These are phyloP conservation scores for Athrips mouffetella DNA, from an alignment of 2,888 invertebrate species.

Conservation along the genomic window DNA sequence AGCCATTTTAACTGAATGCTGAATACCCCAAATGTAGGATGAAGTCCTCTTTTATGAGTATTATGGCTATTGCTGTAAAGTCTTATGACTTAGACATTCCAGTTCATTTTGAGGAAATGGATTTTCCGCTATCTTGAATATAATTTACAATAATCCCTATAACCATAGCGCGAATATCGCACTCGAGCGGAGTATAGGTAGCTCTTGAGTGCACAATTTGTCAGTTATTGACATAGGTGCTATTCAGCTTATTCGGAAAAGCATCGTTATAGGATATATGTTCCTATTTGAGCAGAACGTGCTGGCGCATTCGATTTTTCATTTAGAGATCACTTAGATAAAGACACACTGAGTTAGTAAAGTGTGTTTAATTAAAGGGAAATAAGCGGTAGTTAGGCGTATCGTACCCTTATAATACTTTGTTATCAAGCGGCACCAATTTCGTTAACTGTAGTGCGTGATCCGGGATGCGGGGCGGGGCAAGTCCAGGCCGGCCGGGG, in stretches of 20 bases:
- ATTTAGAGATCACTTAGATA: neutral
- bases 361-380: constrained; percentile 17
- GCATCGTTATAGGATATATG: neutral
- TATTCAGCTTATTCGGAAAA: constrained; percentile 5
- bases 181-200: constrained; percentile 21
- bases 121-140: constrained; percentile 16
- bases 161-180: constrained; percentile 27
- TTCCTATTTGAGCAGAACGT: neutral
- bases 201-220: constrained; percentile 15
- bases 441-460: constrained; percentile 19
- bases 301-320: neutral
- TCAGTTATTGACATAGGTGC: constrained; percentile 12
- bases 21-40: constrained; percentile 32
- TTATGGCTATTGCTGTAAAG: constrained; percentile 27
- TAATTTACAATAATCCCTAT: constrained; percentile 31
- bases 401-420: constrained; percentile 18
- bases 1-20: constrained; percentile 33
- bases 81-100: constrained; percentile 21
- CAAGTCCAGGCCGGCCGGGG: constrained; percentile 19
- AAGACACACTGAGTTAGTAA: neutral
- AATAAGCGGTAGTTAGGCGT: constrained; percentile 12
- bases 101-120: constrained; percentile 18
- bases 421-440: constrained; percentile 19
- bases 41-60: constrained; percentile 33
- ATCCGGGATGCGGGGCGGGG: constrained; percentile 17